phyloP scores from a whole-genome alignment of 2,888 invertebrate genomes.

The Julus scandinavius region DNA sequence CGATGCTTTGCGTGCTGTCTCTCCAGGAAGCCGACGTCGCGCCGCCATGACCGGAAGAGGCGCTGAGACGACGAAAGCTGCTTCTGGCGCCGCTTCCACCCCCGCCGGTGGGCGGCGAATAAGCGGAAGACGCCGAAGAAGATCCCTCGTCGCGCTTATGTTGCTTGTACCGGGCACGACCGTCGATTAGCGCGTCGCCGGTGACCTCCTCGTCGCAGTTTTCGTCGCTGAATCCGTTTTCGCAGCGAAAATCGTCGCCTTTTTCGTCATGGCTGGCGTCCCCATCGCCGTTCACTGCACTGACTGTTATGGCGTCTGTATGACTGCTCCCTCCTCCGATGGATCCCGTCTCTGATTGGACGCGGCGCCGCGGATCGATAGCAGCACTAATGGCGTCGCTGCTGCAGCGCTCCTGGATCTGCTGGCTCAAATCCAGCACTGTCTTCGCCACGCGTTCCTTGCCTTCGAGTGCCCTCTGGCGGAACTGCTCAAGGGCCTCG shows the following conservation, averaged over 20 bases:
- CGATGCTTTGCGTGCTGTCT: conserved; percentile 67
- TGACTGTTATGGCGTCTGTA: neutral
- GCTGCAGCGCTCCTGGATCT: conserved; percentile 12
- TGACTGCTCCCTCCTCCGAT: neutral
- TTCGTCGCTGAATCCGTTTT: neutral
- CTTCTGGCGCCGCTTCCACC: too few relatives aligned
- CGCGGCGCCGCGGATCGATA: neutral
- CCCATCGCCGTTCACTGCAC: neutral
- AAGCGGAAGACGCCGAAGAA: too few relatives aligned
- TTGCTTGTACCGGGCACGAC: neutral
- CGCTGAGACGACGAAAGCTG: conserved; percentile 64
- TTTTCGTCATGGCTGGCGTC: too few relatives aligned
- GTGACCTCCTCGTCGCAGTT: neutral
- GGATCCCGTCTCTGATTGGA: neutral
- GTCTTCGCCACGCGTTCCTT: conserved; percentile 61
- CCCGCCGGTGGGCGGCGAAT: neutral
- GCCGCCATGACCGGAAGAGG: neutral
- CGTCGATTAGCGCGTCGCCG: neutral
- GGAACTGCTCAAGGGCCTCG: conserved; percentile 58
- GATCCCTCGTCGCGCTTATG: neutral
- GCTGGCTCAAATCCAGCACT: conserved; percentile 65
- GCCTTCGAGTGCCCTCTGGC: conserved; percentile 59
- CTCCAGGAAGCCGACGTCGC: neutral
- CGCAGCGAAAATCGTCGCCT: neutral
- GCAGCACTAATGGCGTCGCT: neutral